Evolutionary conservation across 2,113 vertebrate genomes (phyloP).

Genomic region (Bujurquina vittata): DNA sequence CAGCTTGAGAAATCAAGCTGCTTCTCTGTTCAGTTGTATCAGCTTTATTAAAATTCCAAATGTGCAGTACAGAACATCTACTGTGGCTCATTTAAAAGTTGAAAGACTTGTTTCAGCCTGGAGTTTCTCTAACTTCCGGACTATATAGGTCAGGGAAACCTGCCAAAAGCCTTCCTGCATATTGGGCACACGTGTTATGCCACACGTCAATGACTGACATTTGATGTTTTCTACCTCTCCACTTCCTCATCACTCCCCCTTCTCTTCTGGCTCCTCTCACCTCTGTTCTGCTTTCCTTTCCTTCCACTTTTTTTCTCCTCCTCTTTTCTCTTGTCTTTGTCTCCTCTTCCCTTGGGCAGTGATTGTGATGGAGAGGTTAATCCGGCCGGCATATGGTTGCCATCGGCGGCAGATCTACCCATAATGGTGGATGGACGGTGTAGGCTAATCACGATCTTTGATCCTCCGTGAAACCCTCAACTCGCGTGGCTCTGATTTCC

Average conservation of each 20-base stretch:
- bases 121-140: conserved; percentile 70
- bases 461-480: conserved; percentile 65
- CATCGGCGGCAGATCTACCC: conserved; percentile 70
- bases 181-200: conserved; percentile 72
- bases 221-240: conserved; percentile 71
- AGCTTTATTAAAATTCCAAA: conserved; percentile 65
- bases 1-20: conserved; percentile 8
- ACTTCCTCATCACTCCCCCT: conserved; percentile 45
- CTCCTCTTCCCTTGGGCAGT: conserved; percentile 48
- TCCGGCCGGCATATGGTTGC: conserved; percentile 76
- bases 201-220: conserved; percentile 69
- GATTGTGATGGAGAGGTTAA: conserved; percentile 76
- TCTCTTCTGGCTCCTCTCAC: conserved; percentile 49
- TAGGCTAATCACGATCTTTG: conserved; percentile 79
- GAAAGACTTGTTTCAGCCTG: conserved; percentile 67
- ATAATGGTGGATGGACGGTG: conserved; percentile 71
- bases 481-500: conserved; percentile 77
- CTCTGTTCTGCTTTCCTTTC: conserved; percentile 48
- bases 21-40: conserved; percentile 30
- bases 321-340: conserved; percentile 25
- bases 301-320: conserved; percentile 18
- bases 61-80: conserved; percentile 63
- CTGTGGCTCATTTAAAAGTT: conserved; percentile 74
- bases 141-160: conserved; percentile 71
- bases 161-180: conserved; percentile 71